Percentiles rank a stretch among this genome's conserved stretches.
Conservation (phyloP, 1,140 invertebrate species). For the honey bee (Apis mellifera) region Amel_HAv3.1 CM009936.2:15787501-15788000, state of each 20-base stretch:
- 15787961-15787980: conserved; percentile 92
- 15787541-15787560: neutral
- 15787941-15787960: neutral
- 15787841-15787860: neutral
- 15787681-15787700: conserved; percentile 35
- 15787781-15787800: neutral
- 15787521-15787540: too few relatives aligned
- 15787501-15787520: too few relatives aligned
- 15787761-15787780: neutral
- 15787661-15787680: neutral
- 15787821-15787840: neutral
- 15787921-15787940: too few relatives aligned
- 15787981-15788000: conserved; percentile 99
- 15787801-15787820: neutral
- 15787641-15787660: neutral
- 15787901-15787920: neutral
- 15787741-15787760: neutral
- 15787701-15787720: conserved; percentile 3
- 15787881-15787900: neutral
- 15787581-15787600: neutral
- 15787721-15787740: neutral
- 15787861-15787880: neutral
- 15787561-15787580: neutral
- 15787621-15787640: neutral
- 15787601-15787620: neutral